These are phyloP conservation scores for Nipponacmea schrenckii DNA, from an alignment of 2,888 invertebrate species.

Conservation along the genomic window DNA sequence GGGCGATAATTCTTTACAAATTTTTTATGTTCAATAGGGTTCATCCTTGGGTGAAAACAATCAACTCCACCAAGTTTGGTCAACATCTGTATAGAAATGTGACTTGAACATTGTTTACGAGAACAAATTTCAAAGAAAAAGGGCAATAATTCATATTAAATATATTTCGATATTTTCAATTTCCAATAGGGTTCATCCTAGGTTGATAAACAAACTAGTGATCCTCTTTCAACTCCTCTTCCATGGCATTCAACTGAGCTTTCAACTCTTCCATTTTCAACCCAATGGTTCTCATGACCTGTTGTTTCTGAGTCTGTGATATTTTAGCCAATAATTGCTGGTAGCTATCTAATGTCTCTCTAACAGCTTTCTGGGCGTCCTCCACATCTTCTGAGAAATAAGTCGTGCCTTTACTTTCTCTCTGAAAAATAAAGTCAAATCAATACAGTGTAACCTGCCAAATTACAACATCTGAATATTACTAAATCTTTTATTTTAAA, in stretches of 20 bases:
- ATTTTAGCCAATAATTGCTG: conserved; percentile 43
- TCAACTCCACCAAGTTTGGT: too few species aligned
- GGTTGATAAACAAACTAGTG: neutral
- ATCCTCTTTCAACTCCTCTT: conserved; percentile 69
- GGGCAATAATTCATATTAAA: too few species aligned
- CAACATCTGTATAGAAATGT: too few species aligned
- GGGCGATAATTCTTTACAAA: too few species aligned
- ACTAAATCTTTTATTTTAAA: too few species aligned
- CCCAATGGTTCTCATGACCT: conserved; percentile 50
- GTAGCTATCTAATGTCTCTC: conserved; percentile 51
- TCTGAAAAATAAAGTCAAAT: conserved; percentile 40
- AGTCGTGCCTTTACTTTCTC: conserved; percentile 54
- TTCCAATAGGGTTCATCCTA: too few species aligned
- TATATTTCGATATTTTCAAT: too few species aligned
- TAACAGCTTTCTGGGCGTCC: conserved; percentile 56
- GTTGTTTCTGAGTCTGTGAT: conserved; percentile 46
- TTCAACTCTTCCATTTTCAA: conserved; percentile 59
- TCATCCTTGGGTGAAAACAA: too few species aligned
- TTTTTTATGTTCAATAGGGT: too few species aligned
- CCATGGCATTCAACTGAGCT: conserved; percentile 52
- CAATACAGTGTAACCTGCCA: too few species aligned
- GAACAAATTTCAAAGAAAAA: too few species aligned
- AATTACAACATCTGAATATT: neutral
- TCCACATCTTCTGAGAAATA: conserved; percentile 63
- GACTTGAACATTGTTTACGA: too few species aligned